Evolutionary conservation across 2,797 vertebrate species (phyloP).

Genomic region (Schizothorax lantsangensis): DNA sequence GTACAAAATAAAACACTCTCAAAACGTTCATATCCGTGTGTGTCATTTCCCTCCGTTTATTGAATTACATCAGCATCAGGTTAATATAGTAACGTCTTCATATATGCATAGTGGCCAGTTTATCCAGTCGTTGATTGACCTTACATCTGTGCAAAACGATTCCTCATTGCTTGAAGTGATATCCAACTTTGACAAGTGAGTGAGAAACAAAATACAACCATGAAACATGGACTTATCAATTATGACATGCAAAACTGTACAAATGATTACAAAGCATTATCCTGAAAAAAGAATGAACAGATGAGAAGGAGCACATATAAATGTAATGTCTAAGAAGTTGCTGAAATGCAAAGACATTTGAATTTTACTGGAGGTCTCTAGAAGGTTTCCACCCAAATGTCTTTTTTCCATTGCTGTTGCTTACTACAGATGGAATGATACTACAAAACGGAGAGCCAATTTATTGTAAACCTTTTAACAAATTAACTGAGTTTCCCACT

Average conservation of each 20-base stretch:
- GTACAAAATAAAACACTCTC: slow-evolving; percentile 54
- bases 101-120: slow-evolving; percentile 85
- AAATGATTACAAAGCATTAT: slow-evolving; percentile 94
- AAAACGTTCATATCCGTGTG: slow-evolving; percentile 64
- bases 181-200: slow-evolving; percentile 82
- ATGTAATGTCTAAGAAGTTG: slow-evolving; percentile 85
- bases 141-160: slow-evolving; percentile 90
- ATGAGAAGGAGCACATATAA: slow-evolving; percentile 88
- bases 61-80: slow-evolving; percentile 95
- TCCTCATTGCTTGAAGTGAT: slow-evolving; percentile 91
- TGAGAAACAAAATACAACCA: slow-evolving; percentile 78
- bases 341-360: slow-evolving; percentile 74
- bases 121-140: slow-evolving; percentile 84
- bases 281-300: slow-evolving; percentile 79
- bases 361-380: neutral
- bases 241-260: slow-evolving; percentile 99
- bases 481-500: neutral
- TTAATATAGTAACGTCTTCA: slow-evolving; percentile 93
- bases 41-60: slow-evolving; percentile 94
- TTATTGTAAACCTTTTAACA: slow-evolving; percentile 1
- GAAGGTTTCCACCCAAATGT: slow-evolving; percentile 55
- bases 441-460: neutral
- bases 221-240: slow-evolving; percentile 88
- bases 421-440: neutral
- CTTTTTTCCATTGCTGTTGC: neutral